Conservation (phyloP, 2,113 vertebrate genomes). For the Lipophrys pholis region DNA sequence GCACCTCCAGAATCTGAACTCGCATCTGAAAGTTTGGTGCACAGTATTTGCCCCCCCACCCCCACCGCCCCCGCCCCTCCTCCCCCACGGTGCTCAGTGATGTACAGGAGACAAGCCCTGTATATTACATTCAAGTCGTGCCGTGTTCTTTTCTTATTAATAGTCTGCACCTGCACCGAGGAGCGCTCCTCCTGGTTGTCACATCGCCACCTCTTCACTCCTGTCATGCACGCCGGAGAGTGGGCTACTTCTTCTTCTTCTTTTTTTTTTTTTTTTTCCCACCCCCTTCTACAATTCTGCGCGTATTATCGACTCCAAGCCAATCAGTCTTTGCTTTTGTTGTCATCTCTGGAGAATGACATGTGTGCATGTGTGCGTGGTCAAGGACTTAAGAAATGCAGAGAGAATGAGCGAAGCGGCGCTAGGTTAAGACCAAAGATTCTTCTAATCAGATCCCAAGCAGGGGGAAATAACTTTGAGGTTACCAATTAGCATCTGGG, state of each 20-base stretch:
- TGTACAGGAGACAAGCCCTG: not conserved
- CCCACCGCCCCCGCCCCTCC: not conserved
- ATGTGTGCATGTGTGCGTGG: not conserved
- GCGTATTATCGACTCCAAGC: not conserved
- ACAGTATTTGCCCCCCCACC: not conserved
- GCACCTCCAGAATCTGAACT: not conserved
- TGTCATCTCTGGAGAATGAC: not conserved
- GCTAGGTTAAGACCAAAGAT: constrained; percentile 48
- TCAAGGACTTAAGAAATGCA: not conserved
- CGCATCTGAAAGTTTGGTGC: not conserved
- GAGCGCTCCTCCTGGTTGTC: not conserved
- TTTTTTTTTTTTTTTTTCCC: too few species aligned
- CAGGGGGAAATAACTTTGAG: constrained; percentile 24
- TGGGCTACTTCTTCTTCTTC: constrained; percentile 42
- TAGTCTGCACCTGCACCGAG: not conserved
- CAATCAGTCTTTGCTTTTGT: constrained; percentile 8
- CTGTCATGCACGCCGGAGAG: not conserved
- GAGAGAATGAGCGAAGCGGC: not conserved
- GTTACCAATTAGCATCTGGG: constrained; percentile 73
- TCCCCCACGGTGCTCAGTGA: not conserved
- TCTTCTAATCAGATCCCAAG: constrained; percentile 52
- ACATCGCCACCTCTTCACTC: not conserved
- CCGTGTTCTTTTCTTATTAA: not conserved
- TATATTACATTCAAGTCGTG: too few species aligned
- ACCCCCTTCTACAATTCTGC: constrained; percentile 33